phyloP scores from a whole-genome alignment of 1,140 invertebrate genomes.

The honey bee (Apis mellifera) region DNA sequence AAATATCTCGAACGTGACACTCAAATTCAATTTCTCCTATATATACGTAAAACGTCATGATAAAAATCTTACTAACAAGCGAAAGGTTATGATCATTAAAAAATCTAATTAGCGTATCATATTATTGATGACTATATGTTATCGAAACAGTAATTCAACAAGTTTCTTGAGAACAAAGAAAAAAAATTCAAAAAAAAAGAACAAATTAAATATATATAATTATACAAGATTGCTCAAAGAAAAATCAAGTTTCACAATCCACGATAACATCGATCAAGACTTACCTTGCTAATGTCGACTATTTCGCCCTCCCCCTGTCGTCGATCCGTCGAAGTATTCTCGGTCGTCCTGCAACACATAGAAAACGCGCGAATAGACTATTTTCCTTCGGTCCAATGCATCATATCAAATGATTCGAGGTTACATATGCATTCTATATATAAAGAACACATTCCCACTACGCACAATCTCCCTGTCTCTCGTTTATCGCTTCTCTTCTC shows the following conservation, averaged over 20 bases:
- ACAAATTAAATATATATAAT: background rate
- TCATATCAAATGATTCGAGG: slow-evolving; percentile 22
- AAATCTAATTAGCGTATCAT: slow-evolving; percentile 13
- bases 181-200: background rate
- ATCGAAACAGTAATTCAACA: background rate
- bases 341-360: slow-evolving; percentile 25
- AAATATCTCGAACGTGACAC: background rate
- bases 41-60: background rate
- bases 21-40: background rate
- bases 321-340: background rate
- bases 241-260: background rate
- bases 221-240: no score
- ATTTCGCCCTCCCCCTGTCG: slow-evolving; percentile 3
- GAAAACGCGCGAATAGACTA: background rate
- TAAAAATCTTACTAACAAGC: background rate
- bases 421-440: background rate
- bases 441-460: background rate
- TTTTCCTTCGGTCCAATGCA: background rate
- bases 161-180: background rate
- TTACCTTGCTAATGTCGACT: slow-evolving; percentile 14
- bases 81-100: background rate
- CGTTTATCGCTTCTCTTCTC: background rate
- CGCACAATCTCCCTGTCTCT: background rate
- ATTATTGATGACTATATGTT: background rate
- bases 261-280: slow-evolving; percentile 6